Evolutionary conservation across 2,113 vertebrate species (phyloP).

Genomic region (Nerophis ophidion): DNA sequence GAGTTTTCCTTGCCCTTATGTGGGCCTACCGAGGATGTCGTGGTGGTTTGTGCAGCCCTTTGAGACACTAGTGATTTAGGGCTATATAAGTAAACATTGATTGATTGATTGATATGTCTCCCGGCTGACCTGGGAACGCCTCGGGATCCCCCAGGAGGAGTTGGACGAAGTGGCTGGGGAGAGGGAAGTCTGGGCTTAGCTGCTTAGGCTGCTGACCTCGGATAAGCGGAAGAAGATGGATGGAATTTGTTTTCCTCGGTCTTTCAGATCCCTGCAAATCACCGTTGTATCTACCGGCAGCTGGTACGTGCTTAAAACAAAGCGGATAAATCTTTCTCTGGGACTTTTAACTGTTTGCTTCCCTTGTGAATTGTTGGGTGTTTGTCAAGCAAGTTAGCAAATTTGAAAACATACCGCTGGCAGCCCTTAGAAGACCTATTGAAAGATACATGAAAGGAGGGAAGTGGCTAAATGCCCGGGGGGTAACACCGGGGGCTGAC

Average conservation of each 20-base stretch:
- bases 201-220: too few species aligned
- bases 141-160: too few species aligned
- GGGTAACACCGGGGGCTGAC: conserved; percentile 33
- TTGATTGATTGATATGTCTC: too few species aligned
- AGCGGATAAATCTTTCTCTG: conserved; percentile 14
- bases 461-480: conserved; percentile 34
- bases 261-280: neutral
- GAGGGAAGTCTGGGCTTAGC: too few species aligned
- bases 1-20: too few species aligned
- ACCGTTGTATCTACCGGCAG: neutral
- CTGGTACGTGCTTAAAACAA: neutral
- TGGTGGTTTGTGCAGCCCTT: too few species aligned
- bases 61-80: too few species aligned
- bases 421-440: conserved; percentile 51
- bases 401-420: conserved; percentile 29
- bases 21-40: too few species aligned
- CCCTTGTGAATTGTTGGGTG: conserved; percentile 15
- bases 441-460: conserved; percentile 50
- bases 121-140: too few species aligned
- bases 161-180: too few species aligned
- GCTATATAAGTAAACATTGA: too few species aligned
- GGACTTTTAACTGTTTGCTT: neutral
- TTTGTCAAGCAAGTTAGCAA: conserved; percentile 45
- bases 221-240: too few species aligned
- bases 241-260: neutral